Evolutionary conservation across 2,113 vertebrate species (phyloP), one percentile per base, ranked within the genome.

Genomic region (Perca fluviatilis): DNA sequence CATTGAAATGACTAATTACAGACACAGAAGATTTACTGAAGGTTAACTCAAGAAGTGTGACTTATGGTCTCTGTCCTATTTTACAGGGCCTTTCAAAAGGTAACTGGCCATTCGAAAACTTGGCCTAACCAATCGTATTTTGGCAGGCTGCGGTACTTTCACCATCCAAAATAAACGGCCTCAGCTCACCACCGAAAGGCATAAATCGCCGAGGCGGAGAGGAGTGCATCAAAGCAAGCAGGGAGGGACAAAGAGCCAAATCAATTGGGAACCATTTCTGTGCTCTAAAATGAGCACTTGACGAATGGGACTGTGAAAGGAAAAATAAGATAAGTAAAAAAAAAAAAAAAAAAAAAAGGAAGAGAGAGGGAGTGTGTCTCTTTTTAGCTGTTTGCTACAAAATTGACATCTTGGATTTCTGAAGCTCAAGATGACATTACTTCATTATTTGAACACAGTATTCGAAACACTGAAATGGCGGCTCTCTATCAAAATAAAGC

Each of bases 11-110:
- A 70, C 25, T 67, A 58, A 60, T 73, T 18, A 64, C 33, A 53
- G 36, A 50, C 23, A 62, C 3, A 13, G 50, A 43, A 36, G 30
- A 72, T 58, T 51, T n/a, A 65, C 60, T 30, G 51, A n/a, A 50
- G 60, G 74, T 78, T 43, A 74, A 27, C 30, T 80, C 6, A 49
- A 77, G 58, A 8, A 63, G 18, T 19, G 19, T 1, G 49, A 73
- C 53, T 54, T 56, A 57, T 56, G 57, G 21, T 63, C 36, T 46
- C 3, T 33, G 40, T 51, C 47, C 5, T 47, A 65, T 77, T 72
- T 81, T 50, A 61, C 10, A 21, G 50, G 12, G 21, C 14, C 63
- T 86, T 81, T 63, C 12, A 80, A 69, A 80, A 79, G 62, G 65
- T 79, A 79, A 58, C 47, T 11, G 53, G 40, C 30, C 61, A 68